Evolutionary conservation across 1,140 invertebrate species (phyloP).

Genomic region (Cydia splendana): DNA sequence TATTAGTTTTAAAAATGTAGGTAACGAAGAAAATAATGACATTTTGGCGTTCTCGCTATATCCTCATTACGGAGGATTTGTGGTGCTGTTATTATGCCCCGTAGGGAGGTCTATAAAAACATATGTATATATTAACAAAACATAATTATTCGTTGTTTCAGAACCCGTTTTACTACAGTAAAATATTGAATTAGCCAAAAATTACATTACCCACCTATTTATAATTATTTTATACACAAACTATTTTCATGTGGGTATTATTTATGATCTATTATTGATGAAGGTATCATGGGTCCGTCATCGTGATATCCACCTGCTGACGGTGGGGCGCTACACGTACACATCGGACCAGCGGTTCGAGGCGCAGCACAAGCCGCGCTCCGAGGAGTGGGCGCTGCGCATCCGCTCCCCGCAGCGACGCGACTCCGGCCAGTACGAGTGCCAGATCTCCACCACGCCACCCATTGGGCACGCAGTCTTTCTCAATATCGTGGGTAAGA

Average conservation of each 20-base stretch:
- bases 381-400: slow-evolving; percentile 88
- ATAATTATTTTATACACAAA: too few relatives aligned
- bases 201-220: too few relatives aligned
- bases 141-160: too few relatives aligned
- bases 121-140: too few relatives aligned
- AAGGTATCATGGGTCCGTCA: slow-evolving; percentile 95
- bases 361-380: slow-evolving; percentile 86
- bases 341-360: slow-evolving; percentile 92
- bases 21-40: too few relatives aligned
- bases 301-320: slow-evolving; percentile 91
- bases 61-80: too few relatives aligned
- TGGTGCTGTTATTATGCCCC: too few relatives aligned
- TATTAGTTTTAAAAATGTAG: too few relatives aligned
- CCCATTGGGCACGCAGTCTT: slow-evolving; percentile 86
- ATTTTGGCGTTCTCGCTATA: too few relatives aligned
- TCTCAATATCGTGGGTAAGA: slow-evolving; percentile 87
- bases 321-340: slow-evolving; percentile 92
- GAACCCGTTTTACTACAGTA: too few relatives aligned
- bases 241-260: neutral
- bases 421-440: slow-evolving; percentile 89
- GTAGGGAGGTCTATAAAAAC: too few relatives aligned
- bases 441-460: slow-evolving; percentile 90
- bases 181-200: too few relatives aligned
- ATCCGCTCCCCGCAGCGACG: slow-evolving; percentile 84
- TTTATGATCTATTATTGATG: neutral